Evolutionary conservation across 2,113 vertebrate genomes (phyloP), one percentile per base, ranked within the genome.

Genomic region (Phoenicopterus ruber): DNA sequence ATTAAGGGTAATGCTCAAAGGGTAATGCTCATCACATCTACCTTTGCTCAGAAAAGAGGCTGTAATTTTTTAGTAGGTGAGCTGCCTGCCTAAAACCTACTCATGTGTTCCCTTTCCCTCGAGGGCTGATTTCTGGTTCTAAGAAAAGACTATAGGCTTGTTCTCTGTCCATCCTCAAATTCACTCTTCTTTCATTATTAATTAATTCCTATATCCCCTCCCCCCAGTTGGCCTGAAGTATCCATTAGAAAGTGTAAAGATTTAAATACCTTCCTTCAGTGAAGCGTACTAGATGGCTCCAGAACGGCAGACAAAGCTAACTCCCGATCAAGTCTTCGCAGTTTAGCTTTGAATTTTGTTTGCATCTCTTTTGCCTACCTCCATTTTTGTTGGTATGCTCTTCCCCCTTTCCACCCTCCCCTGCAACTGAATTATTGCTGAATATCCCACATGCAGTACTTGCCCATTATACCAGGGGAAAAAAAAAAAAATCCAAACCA

Each of bases 191-290:
- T 86, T 69, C 74, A 78, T 89, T 54, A 74, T 78, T 85, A 89
- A 93, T 54, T 42, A 92, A 73, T 29, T 92, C 63, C 47, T 63
- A 61, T 11, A 47, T 1, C 17, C 15, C 24, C 46, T 40, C 46
- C 58, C 24, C 22, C 10, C 20, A 47, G 14, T 1, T 81, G 44
- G 77, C 49, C 72, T 52, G 9, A 87, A 92, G 65, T n/a, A 71
- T 65, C n/a, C 73, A 54, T 58, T 74, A 71, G 63, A 93, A 76
- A 52, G 65, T 57, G 49, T 54, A 58, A 81, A 94, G 32, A 79
- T 49, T 81, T 62, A 87, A 94, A 82, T 92, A 96, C 95, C 91
- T 94, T 82, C 58, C 40, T 71, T 82, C 72, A 89, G 47, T 32
- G 44, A 63, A 59, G 40, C 12, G 3, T 13, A 44, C 47, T 76